Conservation (phyloP, 2,888 invertebrate species). For the Dasysyrphus tricinctus region DNA sequence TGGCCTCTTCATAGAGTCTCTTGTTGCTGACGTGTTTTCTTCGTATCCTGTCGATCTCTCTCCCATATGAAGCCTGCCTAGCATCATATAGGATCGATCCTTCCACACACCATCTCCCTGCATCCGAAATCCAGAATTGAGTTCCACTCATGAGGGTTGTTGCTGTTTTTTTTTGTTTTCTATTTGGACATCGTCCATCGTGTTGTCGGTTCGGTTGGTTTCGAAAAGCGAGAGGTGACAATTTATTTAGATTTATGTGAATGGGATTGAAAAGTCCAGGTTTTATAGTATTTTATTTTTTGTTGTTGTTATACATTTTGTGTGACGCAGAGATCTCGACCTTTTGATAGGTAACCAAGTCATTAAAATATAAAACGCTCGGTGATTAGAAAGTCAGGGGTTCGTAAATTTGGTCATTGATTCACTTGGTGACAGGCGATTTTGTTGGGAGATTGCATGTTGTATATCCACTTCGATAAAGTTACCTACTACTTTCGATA, state of each 20-base stretch:
- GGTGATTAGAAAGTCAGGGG: conserved; percentile 44
- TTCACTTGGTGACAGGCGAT: conserved; percentile 64
- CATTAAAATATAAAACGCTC: conserved; percentile 62
- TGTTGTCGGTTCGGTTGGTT: background rate
- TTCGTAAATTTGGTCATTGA: conserved; percentile 61
- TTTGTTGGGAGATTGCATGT: conserved; percentile 48
- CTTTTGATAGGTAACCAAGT: conserved; percentile 62
- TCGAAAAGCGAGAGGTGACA: conserved; percentile 62
- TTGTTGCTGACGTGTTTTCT: no score
- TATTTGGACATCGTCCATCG: conserved; percentile 11
- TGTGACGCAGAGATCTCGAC: conserved; percentile 53
- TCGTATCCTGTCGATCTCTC: no score
- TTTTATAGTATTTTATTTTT: conserved; percentile 17
- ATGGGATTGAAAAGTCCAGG: conserved; percentile 44
- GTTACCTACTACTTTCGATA: conserved; percentile 9
- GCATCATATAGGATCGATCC: conserved; percentile 46
- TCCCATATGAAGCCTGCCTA: background rate
- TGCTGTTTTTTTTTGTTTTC: conserved; percentile 26
- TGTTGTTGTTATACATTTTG: background rate
- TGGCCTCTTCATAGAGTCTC: no score
- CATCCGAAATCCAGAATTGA: background rate
- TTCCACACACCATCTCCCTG: conserved; percentile 25
- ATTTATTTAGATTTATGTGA: conserved; percentile 74
- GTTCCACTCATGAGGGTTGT: conserved; percentile 46
- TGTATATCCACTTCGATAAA: conserved; percentile 10